Percentiles rank a stretch among this genome's conserved stretches.
Conservation (phyloP, 2,888 invertebrate genomes). For the Melanotus villosus region DNA sequence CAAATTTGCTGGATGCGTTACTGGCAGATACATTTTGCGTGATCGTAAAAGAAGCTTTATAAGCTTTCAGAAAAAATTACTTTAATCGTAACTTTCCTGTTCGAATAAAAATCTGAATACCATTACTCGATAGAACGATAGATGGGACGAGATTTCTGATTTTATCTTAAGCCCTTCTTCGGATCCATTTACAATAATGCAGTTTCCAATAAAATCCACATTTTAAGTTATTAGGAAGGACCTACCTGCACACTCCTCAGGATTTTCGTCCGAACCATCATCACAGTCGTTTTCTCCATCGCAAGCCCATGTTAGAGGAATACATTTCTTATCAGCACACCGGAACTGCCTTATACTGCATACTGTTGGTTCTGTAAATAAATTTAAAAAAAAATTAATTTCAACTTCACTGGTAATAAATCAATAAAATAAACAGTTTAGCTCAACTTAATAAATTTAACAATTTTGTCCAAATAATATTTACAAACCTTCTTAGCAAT, state of each 20-base stretch:
- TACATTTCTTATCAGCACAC: slow-evolving; percentile 82
- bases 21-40: slow-evolving; percentile 19
- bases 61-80: slow-evolving; percentile 17
- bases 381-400: neutral
- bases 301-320: slow-evolving; percentile 83
- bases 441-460: too few relatives aligned
- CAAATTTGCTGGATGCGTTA: slow-evolving; percentile 20
- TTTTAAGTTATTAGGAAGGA: slow-evolving; percentile 38
- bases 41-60: slow-evolving; percentile 19
- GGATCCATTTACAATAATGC: slow-evolving; percentile 13
- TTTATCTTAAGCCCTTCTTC: slow-evolving; percentile 1
- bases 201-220: too few relatives aligned
- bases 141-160: slow-evolving; percentile 10
- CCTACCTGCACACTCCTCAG: slow-evolving; percentile 79
- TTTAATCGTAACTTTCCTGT: slow-evolving; percentile 22
- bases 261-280: slow-evolving; percentile 86
- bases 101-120: slow-evolving; percentile 15
- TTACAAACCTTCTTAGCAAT: too few relatives aligned
- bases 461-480: too few relatives aligned
- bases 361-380: slow-evolving; percentile 65
- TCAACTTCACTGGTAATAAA: too few relatives aligned
- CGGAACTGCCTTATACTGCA: slow-evolving; percentile 82
- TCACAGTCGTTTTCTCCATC: slow-evolving; percentile 85
- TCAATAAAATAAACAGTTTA: too few relatives aligned
- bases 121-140: slow-evolving; percentile 13